Percentiles rank a stretch among this genome's conserved stretches.
These are phyloP conservation scores for Neotoxoptera formosana DNA, from an alignment of 1,140 invertebrate genomes.

Conservation along the genomic window DNA sequence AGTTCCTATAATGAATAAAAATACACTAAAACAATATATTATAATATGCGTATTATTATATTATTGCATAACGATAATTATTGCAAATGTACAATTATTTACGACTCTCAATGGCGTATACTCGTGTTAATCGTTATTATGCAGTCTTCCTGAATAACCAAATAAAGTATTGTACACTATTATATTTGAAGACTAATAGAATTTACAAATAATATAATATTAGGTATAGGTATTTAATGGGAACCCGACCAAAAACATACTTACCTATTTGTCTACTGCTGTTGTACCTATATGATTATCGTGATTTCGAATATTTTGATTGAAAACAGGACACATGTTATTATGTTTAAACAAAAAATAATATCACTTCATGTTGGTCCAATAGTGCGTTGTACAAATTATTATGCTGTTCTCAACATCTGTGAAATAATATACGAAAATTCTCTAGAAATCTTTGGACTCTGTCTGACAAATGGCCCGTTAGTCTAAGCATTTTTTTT, in stretches of 20 bases:
- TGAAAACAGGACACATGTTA: not conserved
- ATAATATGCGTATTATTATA: no score
- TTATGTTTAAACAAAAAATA: no score
- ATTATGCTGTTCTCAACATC: no score
- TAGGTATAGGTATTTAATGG: not conserved
- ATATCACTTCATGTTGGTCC: no score
- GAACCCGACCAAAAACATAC: not conserved
- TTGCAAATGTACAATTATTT: not conserved
- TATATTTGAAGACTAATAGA: no score
- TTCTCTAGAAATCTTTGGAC: not conserved
- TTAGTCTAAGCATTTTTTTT: no score
- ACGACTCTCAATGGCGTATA: not conserved
- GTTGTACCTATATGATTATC: not conserved
- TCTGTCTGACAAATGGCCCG: not conserved
- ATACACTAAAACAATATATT: no score
- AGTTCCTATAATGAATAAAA: not conserved
- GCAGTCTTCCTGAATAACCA: not conserved
- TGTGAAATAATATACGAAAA: not conserved
- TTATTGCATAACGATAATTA: not conserved
- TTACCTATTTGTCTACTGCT: no score
- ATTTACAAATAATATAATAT: not conserved
- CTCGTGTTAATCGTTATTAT: no score
- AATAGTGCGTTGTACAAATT: not conserved
- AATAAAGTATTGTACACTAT: not conserved
- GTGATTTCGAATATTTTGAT: not conserved